Conservation (phyloP, 2,888 invertebrate genomes). For the Crossocerus cetratus region DNA sequence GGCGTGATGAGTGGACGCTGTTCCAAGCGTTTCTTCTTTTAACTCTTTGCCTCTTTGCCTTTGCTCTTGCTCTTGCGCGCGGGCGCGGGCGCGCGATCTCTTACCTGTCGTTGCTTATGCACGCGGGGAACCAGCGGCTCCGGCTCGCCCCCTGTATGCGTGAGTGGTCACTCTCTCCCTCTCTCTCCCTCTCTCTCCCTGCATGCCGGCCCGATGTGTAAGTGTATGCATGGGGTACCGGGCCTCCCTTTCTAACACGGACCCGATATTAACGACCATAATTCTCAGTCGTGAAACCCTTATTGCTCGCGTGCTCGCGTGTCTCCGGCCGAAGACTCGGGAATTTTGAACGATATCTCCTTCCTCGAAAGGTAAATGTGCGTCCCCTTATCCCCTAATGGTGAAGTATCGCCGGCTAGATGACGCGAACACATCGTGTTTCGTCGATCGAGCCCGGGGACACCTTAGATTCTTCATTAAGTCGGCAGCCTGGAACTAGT, state of each 20-base stretch:
- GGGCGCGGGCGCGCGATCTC: too few relatives aligned
- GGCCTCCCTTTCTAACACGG: too few relatives aligned
- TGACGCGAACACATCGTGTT: too few relatives aligned
- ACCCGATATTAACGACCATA: conserved; percentile 37
- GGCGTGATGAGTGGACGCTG: conserved; percentile 77
- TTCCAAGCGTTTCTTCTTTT: conserved; percentile 74
- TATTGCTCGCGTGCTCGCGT: conserved; percentile 46
- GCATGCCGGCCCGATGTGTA: background rate
- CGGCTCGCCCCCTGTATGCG: conserved; percentile 37
- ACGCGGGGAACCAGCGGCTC: conserved; percentile 31
- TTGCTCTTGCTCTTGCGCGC: conserved; percentile 63
- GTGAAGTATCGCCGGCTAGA: too few relatives aligned
- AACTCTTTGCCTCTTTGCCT: conserved; percentile 68
- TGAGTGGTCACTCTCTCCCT: conserved; percentile 49
- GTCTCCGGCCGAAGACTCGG: conserved; percentile 23
- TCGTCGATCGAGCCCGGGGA: too few relatives aligned
- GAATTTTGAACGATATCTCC: background rate
- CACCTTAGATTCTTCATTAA: background rate
- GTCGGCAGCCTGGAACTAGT: background rate
- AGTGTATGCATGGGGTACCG: too few relatives aligned
- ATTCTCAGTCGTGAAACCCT: conserved; percentile 21
- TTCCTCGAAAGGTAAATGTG: too few relatives aligned
- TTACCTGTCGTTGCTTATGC: conserved; percentile 48
- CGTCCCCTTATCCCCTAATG: too few relatives aligned
- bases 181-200: conserved; percentile 23